Conservation (phyloP, 1,140 invertebrate genomes). For the Heliothis subflexa region DNA sequence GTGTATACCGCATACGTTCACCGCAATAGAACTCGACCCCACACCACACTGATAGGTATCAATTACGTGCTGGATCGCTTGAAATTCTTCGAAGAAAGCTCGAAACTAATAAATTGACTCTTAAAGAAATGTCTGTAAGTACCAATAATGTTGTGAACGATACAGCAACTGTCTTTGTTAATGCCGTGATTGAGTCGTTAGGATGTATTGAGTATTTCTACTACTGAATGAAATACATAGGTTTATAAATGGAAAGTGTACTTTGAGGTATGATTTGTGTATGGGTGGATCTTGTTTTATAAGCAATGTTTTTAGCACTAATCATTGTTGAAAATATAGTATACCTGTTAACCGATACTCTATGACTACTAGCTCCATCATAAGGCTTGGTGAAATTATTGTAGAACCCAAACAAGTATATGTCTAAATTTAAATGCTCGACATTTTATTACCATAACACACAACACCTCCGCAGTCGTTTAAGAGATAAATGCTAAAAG, state of each 20-base stretch:
- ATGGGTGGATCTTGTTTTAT: too few species aligned
- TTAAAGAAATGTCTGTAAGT: neutral
- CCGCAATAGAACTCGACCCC: too few species aligned
- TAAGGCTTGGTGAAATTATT: neutral
- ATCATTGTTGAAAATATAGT: too few species aligned
- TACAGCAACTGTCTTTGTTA: neutral
- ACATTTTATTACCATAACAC: constrained; percentile 11
- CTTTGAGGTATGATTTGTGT: too few species aligned
- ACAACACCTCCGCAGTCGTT: constrained; percentile 20
- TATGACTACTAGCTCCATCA: too few species aligned
- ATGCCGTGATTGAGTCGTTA: neutral
- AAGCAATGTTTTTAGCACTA: too few species aligned
- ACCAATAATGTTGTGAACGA: neutral
- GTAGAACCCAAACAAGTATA: neutral
- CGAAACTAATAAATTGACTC: constrained; percentile 8
- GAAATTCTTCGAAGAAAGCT: neutral
- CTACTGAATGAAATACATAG: too few species aligned
- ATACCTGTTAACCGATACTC: too few species aligned
- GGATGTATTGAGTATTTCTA: too few species aligned
- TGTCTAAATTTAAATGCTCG: neutral
- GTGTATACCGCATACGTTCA: too few species aligned
- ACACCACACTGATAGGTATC: neutral
- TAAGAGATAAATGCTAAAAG: constrained; percentile 30
- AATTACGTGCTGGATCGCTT: neutral
- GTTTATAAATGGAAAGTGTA: too few species aligned